phyloP scores from a whole-genome alignment of 2,888 invertebrate genomes.

The Carpatolechia fugitivella region DNA sequence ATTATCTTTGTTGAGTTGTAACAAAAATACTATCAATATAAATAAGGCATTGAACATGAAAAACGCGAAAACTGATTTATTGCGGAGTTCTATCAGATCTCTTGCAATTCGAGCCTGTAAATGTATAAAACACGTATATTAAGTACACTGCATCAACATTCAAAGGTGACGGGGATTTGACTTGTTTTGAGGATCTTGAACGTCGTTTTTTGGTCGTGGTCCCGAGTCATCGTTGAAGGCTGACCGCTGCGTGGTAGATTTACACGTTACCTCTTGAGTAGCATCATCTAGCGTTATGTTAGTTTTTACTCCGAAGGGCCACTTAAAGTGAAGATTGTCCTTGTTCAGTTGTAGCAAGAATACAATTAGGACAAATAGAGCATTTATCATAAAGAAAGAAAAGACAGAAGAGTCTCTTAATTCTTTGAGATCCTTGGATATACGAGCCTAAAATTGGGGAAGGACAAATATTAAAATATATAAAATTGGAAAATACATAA shows the following conservation, averaged over 20 bases:
- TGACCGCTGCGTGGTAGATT: constrained; percentile 62
- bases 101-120: constrained; percentile 92
- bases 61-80: constrained; percentile 98
- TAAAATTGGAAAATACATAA: constrained; percentile 24
- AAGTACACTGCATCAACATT: constrained; percentile 66
- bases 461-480: constrained; percentile 43
- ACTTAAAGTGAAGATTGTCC: constrained; percentile 96
- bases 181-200: constrained; percentile 22
- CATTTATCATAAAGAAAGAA: constrained; percentile 99
- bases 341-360: constrained; percentile 99
- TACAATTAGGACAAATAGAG: constrained; percentile 98
- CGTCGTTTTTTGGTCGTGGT: constrained; percentile 22
- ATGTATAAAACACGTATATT: constrained; percentile 65
- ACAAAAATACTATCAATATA: constrained; percentile 98
- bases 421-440: constrained; percentile 94
- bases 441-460: constrained; percentile 89
- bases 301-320: constrained; percentile 97
- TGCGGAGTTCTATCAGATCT: constrained; percentile 96
- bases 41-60: constrained; percentile 99
- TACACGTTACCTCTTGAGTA: constrained; percentile 92
- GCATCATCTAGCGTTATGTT: constrained; percentile 95
- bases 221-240: constrained; percentile 75
- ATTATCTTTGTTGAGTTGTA: constrained; percentile 99
- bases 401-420: constrained; percentile 97
- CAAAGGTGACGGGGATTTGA: constrained; percentile 77